These are phyloP conservation scores for Acestrorhynchus altus DNA, from an alignment of 2,797 vertebrate genomes.

Conservation along the genomic window DNA sequence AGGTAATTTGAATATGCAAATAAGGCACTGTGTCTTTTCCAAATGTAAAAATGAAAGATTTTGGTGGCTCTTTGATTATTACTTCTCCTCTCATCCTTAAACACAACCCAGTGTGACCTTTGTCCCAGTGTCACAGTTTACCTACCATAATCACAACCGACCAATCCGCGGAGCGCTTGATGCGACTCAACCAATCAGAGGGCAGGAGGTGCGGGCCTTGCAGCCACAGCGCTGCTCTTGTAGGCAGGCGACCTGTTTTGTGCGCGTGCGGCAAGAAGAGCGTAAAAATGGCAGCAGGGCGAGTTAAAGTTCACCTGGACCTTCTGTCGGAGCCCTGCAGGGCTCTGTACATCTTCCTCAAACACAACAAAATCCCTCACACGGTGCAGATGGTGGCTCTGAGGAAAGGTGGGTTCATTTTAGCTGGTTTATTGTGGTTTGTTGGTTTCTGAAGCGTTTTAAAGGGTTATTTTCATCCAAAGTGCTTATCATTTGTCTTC, in stretches of 20 bases:
- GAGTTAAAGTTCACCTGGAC: conserved; percentile 71
- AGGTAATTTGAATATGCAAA: too few species aligned
- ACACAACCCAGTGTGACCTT: too few species aligned
- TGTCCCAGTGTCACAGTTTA: too few species aligned
- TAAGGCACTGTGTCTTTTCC: too few species aligned
- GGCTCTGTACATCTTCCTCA: conserved; percentile 73
- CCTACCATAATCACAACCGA: too few species aligned
- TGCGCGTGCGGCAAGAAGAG: too few species aligned
- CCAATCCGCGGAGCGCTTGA: background rate
- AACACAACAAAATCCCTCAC: conserved; percentile 68
- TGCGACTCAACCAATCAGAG: background rate
- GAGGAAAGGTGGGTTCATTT: conserved; percentile 68
- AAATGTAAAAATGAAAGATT: too few species aligned
- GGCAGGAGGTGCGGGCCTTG: background rate
- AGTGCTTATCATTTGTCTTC: background rate
- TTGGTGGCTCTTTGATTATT: too few species aligned
- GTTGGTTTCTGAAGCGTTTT: background rate
- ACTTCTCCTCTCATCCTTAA: too few species aligned
- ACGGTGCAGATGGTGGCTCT: conserved; percentile 67
- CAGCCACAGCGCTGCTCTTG: too few species aligned
- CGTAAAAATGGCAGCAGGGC: background rate
- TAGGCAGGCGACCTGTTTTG: background rate
- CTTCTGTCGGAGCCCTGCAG: conserved; percentile 78
- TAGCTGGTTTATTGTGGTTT: too few species aligned
- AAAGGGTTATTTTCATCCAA: background rate